These are phyloP conservation scores for Petrolisthes manimaculis DNA, from an alignment of 2,888 invertebrate genomes.

Conservation along the genomic window DNA sequence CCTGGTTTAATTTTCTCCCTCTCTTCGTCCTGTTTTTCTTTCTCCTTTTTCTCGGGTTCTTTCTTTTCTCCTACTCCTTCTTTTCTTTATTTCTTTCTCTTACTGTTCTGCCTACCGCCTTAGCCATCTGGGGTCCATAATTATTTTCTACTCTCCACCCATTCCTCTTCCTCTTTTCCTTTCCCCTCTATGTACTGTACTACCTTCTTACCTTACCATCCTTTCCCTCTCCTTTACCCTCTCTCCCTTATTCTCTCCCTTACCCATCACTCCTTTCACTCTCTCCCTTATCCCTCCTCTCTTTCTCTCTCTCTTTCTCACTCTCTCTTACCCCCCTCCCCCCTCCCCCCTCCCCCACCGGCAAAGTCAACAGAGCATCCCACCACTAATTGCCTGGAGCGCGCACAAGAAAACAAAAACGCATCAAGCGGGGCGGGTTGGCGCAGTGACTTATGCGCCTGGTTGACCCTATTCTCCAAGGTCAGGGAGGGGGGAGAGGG, in stretches of 20 bases:
- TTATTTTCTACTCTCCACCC: no score
- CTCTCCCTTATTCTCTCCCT: background rate
- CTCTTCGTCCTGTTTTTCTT: background rate
- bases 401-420: slow-evolving; percentile 43
- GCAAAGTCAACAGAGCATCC: slow-evolving; percentile 34
- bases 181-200: no score
- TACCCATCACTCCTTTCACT: background rate
- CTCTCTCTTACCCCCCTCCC: background rate
- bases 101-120: no score
- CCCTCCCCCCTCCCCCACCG: background rate
- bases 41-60: background rate
- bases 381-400: slow-evolving; percentile 40
- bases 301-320: background rate
- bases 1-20: background rate
- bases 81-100: background rate
- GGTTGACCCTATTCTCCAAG: slow-evolving; percentile 35
- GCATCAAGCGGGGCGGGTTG: slow-evolving; percentile 26
- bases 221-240: background rate
- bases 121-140: no score
- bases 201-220: no score
- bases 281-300: background rate
- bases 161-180: no score
- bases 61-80: background rate
- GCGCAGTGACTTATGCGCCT: slow-evolving; percentile 14
- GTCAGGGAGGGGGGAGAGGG: background rate